phyloP scores from a whole-genome alignment of 2,888 invertebrate species.

The Melieria omissa region DNA sequence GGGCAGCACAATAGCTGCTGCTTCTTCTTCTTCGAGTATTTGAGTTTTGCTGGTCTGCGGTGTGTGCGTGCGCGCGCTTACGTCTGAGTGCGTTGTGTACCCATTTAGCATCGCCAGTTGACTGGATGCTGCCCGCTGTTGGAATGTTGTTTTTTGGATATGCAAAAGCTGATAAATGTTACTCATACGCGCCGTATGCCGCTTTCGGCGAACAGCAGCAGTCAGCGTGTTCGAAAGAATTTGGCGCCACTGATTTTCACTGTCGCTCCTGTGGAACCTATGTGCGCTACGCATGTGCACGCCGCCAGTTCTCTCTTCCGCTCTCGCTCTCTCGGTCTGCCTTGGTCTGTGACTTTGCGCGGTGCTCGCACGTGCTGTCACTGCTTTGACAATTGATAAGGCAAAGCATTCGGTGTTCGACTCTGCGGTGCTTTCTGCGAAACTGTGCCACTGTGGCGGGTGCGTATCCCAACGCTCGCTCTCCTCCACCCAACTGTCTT shows the following conservation, averaged over 20 bases:
- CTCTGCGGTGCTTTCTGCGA: no score
- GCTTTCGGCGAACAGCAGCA: no score
- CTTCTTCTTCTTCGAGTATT: neutral
- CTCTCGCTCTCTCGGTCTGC: slow-evolving; percentile 8
- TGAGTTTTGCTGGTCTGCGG: neutral
- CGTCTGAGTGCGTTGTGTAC: slow-evolving; percentile 52
- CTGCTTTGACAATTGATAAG: no score
- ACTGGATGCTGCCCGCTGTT: slow-evolving; percentile 44
- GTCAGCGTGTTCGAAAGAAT: no score
- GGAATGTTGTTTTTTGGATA: slow-evolving; percentile 10
- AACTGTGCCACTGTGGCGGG: no score
- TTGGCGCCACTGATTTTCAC: no score
- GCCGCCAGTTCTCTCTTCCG: no score
- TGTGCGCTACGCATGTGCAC: slow-evolving; percentile 41
- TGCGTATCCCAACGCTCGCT: no score
- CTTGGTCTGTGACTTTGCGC: neutral
- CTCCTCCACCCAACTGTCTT: no score
- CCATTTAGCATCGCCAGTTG: slow-evolving; percentile 56
- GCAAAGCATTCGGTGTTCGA: no score
- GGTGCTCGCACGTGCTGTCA: no score
- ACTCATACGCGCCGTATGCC: slow-evolving; percentile 24
- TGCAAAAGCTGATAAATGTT: slow-evolving; percentile 9
- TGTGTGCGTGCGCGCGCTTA: slow-evolving; percentile 15
- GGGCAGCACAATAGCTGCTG: neutral
- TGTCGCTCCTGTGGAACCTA: slow-evolving; percentile 26